Evolutionary conservation across 2,797 vertebrate genomes (phyloP), one percentile per base, ranked within the genome.

Genomic region (Acrossocheilus fasciatus): DNA sequence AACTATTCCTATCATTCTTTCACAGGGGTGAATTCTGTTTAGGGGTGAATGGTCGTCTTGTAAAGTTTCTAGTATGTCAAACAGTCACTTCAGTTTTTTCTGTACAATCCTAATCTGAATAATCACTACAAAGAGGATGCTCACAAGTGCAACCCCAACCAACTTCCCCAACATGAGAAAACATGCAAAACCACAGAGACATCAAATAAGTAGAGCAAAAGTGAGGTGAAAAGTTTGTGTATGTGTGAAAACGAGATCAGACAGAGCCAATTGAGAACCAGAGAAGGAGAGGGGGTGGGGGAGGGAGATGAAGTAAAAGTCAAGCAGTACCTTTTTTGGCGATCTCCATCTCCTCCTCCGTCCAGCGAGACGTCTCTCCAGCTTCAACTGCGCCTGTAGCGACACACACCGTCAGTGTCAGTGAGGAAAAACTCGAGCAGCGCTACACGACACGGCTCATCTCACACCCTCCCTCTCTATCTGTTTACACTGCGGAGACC

Each of bases 291-390:
- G 17, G 45, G 26, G 43, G 62, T 45, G 50, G 82, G 26, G 64
- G 30, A 41, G 23, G 50, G 23, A n/a, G 54, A 86, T 23, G 73
- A 83, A 78, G 70, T 74, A 85, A 77, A 87, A 70, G 14, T 18
- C 68, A 80, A 91, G 50, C 52, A 88, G 95, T 95, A 99, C 98
- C 98, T 97, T 99, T 98, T 95, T 99, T 99, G 93, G 98, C 98
- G 66, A 99, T 97, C 95, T 99, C 98, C 98, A 99, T 99, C 95
- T 99, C 98, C 95, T 99, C 98, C 95, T 99, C 98, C 90, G 98
- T 99, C 98, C 98, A 99, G 93, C 98, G 97, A 92, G 98, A 99
- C 91, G 98, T 99, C 94, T 99, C 98, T 92, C 98, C 98, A 83
- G 97, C 96, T 93, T 99, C 98, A 86, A 96, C 91, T 83, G 96